A percentile compares a stretch with the other conserved stretches of the same genome.
These are phyloP conservation scores for Dione juno DNA, from an alignment of 2,888 invertebrate genomes.

Conservation along the genomic window DNA sequence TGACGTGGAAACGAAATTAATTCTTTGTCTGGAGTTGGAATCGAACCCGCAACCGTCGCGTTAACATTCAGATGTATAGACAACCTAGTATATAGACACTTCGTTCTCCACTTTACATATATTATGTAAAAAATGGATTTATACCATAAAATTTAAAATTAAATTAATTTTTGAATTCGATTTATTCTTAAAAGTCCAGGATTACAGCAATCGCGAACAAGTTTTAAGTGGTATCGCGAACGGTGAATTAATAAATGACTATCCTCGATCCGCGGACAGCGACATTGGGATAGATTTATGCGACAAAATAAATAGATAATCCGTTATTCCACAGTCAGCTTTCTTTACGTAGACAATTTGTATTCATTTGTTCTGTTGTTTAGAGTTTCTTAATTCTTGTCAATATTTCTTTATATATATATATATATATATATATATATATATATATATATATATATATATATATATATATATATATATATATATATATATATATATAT, in stretches of 20 bases:
- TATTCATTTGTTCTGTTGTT: neutral
- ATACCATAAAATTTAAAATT: too few relatives aligned
- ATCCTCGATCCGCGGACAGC: conserved; percentile 36
- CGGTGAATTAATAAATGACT: conserved; percentile 42
- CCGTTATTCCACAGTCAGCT: conserved; percentile 4
- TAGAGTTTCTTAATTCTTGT: neutral
- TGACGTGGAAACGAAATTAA: too few relatives aligned
- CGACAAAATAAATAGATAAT: conserved; percentile 31
- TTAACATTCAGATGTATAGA: too few relatives aligned
- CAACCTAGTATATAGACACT: too few relatives aligned
- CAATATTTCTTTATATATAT: neutral
- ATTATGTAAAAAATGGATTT: too few relatives aligned
- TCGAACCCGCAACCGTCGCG: too few relatives aligned
- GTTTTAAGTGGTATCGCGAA: conserved; percentile 42
- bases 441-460: too few relatives aligned
- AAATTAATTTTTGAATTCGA: neutral
- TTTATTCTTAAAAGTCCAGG: neutral
- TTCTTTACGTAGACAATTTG: conserved; percentile 14
- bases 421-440: too few relatives aligned
- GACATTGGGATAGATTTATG: conserved; percentile 33
- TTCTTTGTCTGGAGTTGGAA: too few relatives aligned
- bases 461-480: too few relatives aligned
- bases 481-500: too few relatives aligned
- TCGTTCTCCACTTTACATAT: too few relatives aligned
- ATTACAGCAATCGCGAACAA: conserved; percentile 20